These are phyloP conservation scores for Xerus rutilus DNA, from an alignment of 2,797 vertebrate genomes.

Conservation along the genomic window DNA sequence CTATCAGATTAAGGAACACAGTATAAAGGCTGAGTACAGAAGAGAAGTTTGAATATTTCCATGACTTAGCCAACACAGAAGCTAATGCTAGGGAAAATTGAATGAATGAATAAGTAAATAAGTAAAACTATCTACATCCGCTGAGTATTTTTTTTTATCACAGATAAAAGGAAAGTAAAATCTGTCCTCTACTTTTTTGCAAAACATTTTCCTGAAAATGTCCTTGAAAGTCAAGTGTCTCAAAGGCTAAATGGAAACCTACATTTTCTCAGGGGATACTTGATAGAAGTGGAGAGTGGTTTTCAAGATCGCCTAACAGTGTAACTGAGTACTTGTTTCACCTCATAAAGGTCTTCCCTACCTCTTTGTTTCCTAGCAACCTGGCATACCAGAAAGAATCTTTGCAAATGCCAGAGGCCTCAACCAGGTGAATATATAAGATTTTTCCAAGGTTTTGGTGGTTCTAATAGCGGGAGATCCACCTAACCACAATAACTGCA, in stretches of 20 bases:
- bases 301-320: background rate
- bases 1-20: background rate
- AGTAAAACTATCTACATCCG: background rate
- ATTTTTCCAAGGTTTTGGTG: background rate
- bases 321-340: background rate
- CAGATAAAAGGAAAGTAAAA: slow-evolving; percentile 37
- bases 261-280: background rate
- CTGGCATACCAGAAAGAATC: background rate
- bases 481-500: background rate
- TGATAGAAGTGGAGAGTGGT: background rate
- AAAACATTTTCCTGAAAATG: background rate
- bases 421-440: background rate
- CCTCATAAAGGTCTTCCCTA: background rate
- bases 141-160: background rate
- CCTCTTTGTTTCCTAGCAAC: slow-evolving; percentile 34
- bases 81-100: accelerated
- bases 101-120: no score
- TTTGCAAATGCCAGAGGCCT: background rate
- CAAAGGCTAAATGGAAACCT: background rate
- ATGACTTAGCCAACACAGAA: background rate
- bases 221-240: background rate
- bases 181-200: background rate
- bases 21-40: background rate
- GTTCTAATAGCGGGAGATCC: background rate
- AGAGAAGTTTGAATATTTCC: background rate